A percentile compares a stretch with the other conserved stretches of the same genome.
Evolutionary conservation across 92 coral and sea anemone genomes (phyloP).

Genomic region (Anthopleura xanthogrammica): DNA sequence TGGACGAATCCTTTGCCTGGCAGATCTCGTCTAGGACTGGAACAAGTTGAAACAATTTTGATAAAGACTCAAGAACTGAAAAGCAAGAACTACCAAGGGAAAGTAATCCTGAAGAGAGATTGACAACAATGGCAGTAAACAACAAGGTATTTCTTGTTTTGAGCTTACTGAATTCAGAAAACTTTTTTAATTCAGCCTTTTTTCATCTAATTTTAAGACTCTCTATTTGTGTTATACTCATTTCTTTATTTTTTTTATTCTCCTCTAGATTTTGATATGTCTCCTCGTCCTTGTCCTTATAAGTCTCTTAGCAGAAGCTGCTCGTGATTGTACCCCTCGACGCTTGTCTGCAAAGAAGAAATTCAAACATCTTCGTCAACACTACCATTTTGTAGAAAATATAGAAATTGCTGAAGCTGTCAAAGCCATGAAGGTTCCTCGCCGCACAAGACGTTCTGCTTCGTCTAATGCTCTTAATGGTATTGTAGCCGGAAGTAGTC

Average conservation of each 20-base stretch:
- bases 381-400: slow-evolving; percentile 32
- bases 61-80: not conserved
- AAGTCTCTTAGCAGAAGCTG: slow-evolving; percentile 11
- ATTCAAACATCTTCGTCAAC: slow-evolving; percentile 34
- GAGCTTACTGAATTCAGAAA: too few species aligned
- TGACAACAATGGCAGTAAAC: not conserved
- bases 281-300: not conserved
- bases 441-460: slow-evolving; percentile 30
- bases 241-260: not conserved
- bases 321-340: slow-evolving; percentile 12
- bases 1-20: not conserved
- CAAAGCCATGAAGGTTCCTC: not conserved
- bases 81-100: not conserved
- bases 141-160: not conserved
- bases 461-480: not conserved
- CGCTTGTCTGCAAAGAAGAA: slow-evolving; percentile 18
- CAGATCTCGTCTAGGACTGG: not conserved
- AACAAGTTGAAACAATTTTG: not conserved
- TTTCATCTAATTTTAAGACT: not conserved
- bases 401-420: not conserved
- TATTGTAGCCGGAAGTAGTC: slow-evolving; percentile 9
- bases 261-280: slow-evolving; percentile 7
- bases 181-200: not conserved
- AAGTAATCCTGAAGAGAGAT: not conserved
- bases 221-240: not conserved